Conservation (phyloP, 2,888 invertebrate species). For the Noctua comes region DNA sequence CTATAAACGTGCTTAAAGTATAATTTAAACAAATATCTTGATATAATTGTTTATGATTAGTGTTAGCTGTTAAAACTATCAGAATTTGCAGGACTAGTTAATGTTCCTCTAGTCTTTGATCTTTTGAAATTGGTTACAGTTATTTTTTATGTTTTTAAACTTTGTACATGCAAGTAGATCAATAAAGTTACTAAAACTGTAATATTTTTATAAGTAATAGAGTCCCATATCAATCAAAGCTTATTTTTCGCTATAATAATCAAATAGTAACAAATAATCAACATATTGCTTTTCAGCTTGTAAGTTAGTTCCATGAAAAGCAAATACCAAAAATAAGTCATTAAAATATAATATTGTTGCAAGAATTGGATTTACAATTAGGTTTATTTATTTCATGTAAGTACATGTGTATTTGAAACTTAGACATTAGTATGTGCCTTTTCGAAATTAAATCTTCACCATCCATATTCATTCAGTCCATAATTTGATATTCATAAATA, state of each 20-base stretch:
- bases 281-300: conserved; percentile 64
- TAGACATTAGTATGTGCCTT: conserved; percentile 84
- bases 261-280: conserved; percentile 22
- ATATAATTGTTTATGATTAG: conserved; percentile 66
- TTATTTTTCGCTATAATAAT: conserved; percentile 44
- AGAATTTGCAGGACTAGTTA: conserved; percentile 58
- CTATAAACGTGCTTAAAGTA: conserved; percentile 73
- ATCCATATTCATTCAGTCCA: conserved; percentile 84
- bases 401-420: conserved; percentile 68
- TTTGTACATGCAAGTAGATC: conserved; percentile 56
- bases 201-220: conserved; percentile 49
- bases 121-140: conserved; percentile 60
- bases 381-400: conserved; percentile 70
- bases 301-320: conserved; percentile 58
- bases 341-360: conserved; percentile 55
- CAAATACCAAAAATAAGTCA: conserved; percentile 71
- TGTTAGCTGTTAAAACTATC: conserved; percentile 62
- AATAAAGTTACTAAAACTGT: conserved; percentile 47
- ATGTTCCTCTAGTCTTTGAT: conserved; percentile 68
- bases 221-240: conserved; percentile 34
- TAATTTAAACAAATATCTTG: conserved; percentile 65
- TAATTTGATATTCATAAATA: conserved; percentile 72
- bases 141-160: conserved; percentile 45
- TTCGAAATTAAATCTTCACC: conserved; percentile 81
- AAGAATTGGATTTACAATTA: conserved; percentile 65